These are phyloP conservation scores for Dicyrtomina minuta DNA, from an alignment of 2,888 invertebrate species.

Conservation along the genomic window DNA sequence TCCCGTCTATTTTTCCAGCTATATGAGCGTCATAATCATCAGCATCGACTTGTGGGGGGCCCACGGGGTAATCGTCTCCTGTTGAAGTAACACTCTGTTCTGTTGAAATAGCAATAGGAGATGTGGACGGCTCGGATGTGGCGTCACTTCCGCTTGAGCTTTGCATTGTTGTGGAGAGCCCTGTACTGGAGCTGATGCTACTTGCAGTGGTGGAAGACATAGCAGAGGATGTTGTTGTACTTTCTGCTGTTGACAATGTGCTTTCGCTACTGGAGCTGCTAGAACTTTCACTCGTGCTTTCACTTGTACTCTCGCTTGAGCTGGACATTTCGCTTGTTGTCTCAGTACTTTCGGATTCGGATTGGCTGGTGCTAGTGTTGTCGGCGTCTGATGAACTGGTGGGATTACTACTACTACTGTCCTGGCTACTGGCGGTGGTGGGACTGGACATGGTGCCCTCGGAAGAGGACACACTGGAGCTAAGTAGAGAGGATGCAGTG, in stretches of 20 bases:
- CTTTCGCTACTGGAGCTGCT: background rate
- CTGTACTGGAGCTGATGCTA: background rate
- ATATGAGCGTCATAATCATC: too few species aligned
- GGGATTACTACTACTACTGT: background rate
- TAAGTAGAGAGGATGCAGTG: too few species aligned
- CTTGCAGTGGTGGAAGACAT: background rate
- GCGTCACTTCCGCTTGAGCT: background rate
- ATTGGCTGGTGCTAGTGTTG: background rate
- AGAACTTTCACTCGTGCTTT: background rate
- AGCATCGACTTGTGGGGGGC: too few species aligned
- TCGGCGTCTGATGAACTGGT: background rate
- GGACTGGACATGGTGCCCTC: background rate
- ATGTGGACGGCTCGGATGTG: background rate
- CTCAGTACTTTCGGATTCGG: background rate
- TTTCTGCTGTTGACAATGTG: slow-evolving; percentile 29
- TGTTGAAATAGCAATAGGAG: background rate
- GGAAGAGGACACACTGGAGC: background rate
- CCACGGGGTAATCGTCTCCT: too few species aligned
- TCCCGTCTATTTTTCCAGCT: too few species aligned
- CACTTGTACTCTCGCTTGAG: background rate
- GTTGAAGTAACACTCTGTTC: too few species aligned
- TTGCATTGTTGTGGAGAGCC: background rate
- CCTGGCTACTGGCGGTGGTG: background rate
- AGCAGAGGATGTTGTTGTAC: slow-evolving; percentile 19
- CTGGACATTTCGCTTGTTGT: background rate